phyloP scores from a whole-genome alignment of 2,888 invertebrate genomes.

The Ceramica pisi region DNA sequence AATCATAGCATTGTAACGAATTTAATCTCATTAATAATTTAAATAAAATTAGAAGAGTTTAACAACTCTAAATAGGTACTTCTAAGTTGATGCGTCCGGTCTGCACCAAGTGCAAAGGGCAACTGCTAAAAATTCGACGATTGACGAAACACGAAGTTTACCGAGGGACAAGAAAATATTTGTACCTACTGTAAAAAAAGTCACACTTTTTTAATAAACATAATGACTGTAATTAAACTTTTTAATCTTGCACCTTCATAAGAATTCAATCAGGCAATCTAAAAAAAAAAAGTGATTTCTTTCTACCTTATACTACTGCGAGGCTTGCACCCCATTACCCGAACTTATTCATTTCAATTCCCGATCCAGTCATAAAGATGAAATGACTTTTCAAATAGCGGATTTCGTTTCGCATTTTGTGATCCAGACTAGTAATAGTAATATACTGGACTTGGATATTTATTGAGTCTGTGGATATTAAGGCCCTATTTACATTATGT shows the following conservation, averaged over 20 bases:
- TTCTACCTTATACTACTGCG: constrained; percentile 23
- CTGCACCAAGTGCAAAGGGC: too few relatives aligned
- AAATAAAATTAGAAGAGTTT: too few relatives aligned
- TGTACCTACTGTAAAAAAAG: too few relatives aligned
- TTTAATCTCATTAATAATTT: too few relatives aligned
- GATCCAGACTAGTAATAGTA: constrained; percentile 46
- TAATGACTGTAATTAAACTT: too few relatives aligned
- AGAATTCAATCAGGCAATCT: not conserved
- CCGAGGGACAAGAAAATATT: too few relatives aligned
- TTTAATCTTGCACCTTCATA: not conserved
- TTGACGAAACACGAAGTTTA: too few relatives aligned
- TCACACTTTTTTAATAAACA: too few relatives aligned
- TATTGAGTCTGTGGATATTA: constrained; percentile 31
- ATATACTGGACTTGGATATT: constrained; percentile 40
- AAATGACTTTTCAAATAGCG: constrained; percentile 62
- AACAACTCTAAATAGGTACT: too few relatives aligned
- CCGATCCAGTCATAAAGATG: constrained; percentile 62
- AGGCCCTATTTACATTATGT: constrained; percentile 30
- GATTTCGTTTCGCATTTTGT: constrained; percentile 63
- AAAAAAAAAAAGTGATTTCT: constrained; percentile 11
- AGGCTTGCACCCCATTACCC: constrained; percentile 41
- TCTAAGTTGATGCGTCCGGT: too few relatives aligned
- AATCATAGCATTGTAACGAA: too few relatives aligned
- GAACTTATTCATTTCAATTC: constrained; percentile 61
- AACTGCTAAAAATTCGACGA: too few relatives aligned